These are phyloP conservation scores for Bombus haemorrhoidalis DNA, from an alignment of 1,140 invertebrate genomes.

Conservation along the genomic window DNA sequence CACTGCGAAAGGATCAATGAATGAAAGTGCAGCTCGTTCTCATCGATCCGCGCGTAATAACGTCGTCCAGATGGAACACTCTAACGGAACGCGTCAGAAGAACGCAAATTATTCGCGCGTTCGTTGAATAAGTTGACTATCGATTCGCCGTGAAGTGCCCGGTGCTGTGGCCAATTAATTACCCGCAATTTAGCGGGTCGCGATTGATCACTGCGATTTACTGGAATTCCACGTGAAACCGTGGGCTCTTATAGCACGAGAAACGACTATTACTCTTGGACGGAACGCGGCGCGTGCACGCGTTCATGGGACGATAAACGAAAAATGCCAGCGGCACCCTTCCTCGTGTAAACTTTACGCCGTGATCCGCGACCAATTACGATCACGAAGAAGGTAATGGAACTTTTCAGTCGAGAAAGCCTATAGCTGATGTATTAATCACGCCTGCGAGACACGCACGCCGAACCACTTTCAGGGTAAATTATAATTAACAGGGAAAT, in stretches of 20 bases:
- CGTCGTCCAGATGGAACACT: not conserved
- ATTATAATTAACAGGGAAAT: constrained; percentile 43
- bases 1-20: not conserved
- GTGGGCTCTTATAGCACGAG: constrained; percentile 10
- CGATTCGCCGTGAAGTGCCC: constrained; percentile 32
- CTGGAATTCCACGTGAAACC: constrained; percentile 21
- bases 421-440: constrained; percentile 40
- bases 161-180: constrained; percentile 40
- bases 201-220: constrained; percentile 50
- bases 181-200: constrained; percentile 26
- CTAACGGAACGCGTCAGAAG: constrained; percentile 4
- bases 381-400: constrained; percentile 39
- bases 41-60: constrained; percentile 9
- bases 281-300: not conserved
- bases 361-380: constrained; percentile 6
- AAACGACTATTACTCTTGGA: constrained; percentile 42
- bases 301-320: constrained; percentile 4
- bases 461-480: not conserved
- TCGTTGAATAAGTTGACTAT: not conserved
- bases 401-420: constrained; percentile 15
- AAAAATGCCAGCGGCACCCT: not conserved
- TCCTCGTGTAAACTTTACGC: not conserved
- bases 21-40: not conserved
- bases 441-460: constrained; percentile 15
- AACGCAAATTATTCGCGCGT: constrained; percentile 26